phyloP scores from a whole-genome alignment of 2,888 invertebrate genomes.

The Tachina fera region DNA sequence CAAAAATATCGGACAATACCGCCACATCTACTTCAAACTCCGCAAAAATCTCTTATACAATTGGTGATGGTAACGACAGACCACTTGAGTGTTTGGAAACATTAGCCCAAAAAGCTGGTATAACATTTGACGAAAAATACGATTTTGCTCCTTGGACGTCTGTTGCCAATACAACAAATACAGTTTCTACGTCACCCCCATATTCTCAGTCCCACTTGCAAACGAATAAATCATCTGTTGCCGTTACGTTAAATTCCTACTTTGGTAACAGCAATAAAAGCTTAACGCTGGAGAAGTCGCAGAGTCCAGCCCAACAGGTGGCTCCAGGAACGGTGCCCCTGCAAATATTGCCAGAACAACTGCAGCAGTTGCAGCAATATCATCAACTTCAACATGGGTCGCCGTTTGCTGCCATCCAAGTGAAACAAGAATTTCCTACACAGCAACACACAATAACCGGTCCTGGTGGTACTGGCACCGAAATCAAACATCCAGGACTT shows the following conservation, averaged over 20 bases:
- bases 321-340: conserved; percentile 81
- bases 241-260: conserved; percentile 27
- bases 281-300: conserved; percentile 85
- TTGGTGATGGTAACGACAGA: conserved; percentile 78
- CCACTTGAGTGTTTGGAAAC: conserved; percentile 88
- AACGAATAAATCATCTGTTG: conserved; percentile 32
- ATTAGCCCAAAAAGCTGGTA: conserved; percentile 89
- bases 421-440: conserved; percentile 82
- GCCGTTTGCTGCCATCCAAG: conserved; percentile 83
- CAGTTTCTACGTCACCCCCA: conserved; percentile 66
- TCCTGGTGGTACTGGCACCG: conserved; percentile 73
- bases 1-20: conserved; percentile 49
- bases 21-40: conserved; percentile 22
- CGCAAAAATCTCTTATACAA: conserved; percentile 30
- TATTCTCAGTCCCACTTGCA: conserved; percentile 51
- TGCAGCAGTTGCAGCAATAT: conserved; percentile 86
- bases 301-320: conserved; percentile 83
- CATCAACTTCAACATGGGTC: conserved; percentile 85
- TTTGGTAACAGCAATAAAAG: conserved; percentile 58
- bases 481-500: conserved; percentile 81
- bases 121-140: conserved; percentile 89
- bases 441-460: conserved; percentile 66
- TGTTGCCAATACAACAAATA: conserved; percentile 78
- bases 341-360: conserved; percentile 83
- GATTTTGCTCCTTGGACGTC: conserved; percentile 84